Base-by-base conservation (phyloP, 2,797 vertebrate species). In the Cirrhinus molitorella region DNA sequence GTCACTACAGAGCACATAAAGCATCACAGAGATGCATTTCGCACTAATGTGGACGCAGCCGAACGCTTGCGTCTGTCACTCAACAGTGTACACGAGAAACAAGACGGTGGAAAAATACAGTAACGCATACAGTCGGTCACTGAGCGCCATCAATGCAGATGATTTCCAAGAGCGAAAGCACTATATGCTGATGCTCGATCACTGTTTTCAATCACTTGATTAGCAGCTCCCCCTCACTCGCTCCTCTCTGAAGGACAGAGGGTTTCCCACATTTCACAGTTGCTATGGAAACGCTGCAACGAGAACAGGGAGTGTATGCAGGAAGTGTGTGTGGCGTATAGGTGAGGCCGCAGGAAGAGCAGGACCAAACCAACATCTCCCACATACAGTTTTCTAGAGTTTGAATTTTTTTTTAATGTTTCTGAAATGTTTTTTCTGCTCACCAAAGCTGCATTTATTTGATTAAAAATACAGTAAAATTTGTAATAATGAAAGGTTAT, bases 241-340 rank as follows among this genome's bases (percentile, higher is more conserved):
- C 53, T 63, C 85, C 68, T n/a, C 47, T 51, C 31, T 87, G 94
- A 95, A 96, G 95, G 94, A 95, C 94, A 91, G 94, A 93, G 94
- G 94, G 95, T 95, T 95, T 95, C 95, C 94, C 94, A 96, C 94
- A 95, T 95, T 93, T 95, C 93, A 93, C 92, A 88, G 94, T 95
- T 94, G 91, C 94, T 94, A 96, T 95, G 93, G 95, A 91, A 94
- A 96, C 94, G 93, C 94, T 90, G 94, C 94, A 93, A 92, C 92
- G 89, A 92, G 94, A 93, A 91, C 61, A 90, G 92, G 92, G 92
- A 92, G 92, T 90, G 90, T 91, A 91, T 91, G 93, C 91, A 93
- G 80, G 90, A 92, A 91, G 90, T 88, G 85, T 88, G 85, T 80
- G 86, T 79, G 65, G 65, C 10, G 85, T 67, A 57, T 87, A 77